Evolutionary conservation across 2,797 vertebrate species (phyloP).

Genomic region (Gouania willdenowi): DNA sequence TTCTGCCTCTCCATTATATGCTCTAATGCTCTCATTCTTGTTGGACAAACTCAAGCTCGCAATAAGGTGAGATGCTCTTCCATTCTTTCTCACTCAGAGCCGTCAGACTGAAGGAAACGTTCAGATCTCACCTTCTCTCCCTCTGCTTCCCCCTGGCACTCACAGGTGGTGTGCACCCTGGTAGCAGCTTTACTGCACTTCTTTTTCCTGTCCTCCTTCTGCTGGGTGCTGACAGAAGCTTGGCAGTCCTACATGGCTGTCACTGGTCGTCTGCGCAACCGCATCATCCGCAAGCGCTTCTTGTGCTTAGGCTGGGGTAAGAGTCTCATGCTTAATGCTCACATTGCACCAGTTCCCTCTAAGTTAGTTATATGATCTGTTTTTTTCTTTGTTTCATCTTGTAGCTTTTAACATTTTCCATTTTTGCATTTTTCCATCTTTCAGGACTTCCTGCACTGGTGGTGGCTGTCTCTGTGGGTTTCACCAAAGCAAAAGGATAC

Average conservation of each 20-base stretch:
- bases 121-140: constrained; percentile 21
- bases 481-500: constrained; percentile 96
- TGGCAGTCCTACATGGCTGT: constrained; percentile 99
- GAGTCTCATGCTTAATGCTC: constrained; percentile 31
- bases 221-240: constrained; percentile 99
- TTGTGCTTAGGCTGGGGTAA: constrained; percentile 98
- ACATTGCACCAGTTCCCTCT: not conserved
- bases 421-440: constrained; percentile 17
- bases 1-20: constrained; percentile 99
- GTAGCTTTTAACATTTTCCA: constrained; percentile 3
- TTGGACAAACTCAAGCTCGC: constrained; percentile 94
- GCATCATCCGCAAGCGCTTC: constrained; percentile 98
- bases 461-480: constrained; percentile 94
- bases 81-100: no score
- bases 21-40: constrained; percentile 95
- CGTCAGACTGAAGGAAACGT: constrained; percentile 26
- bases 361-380: not conserved
- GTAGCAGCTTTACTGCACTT: constrained; percentile 95
- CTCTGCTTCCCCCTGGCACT: constrained; percentile 14
- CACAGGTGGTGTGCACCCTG: constrained; percentile 89
- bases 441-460: constrained; percentile 92
- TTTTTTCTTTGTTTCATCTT: not conserved
- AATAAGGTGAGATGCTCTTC: constrained; percentile 82
- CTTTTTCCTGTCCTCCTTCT: constrained; percentile 99
- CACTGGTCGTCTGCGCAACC: constrained; percentile 93